These are phyloP conservation scores for Cinclus cinclus DNA, from an alignment of 2,113 vertebrate species.

Conservation along the genomic window DNA sequence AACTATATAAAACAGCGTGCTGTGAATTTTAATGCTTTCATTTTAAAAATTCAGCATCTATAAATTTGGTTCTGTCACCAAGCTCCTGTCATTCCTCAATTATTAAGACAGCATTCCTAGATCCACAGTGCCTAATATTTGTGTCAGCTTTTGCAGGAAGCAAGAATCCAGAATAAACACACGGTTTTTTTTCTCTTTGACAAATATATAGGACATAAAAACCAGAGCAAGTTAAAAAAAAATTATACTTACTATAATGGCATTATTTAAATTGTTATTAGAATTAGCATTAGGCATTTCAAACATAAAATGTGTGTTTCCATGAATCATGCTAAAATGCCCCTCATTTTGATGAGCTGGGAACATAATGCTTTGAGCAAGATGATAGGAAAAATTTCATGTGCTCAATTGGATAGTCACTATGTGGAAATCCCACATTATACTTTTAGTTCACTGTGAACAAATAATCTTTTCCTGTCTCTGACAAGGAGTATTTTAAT, in stretches of 20 bases:
- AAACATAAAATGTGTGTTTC: not conserved
- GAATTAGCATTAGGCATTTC: not conserved
- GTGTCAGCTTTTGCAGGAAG: not conserved
- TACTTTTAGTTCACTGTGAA: not conserved
- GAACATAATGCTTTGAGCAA: not conserved
- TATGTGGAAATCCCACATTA: not conserved
- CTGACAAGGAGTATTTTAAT: not conserved
- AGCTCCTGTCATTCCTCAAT: not conserved
- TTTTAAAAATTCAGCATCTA: not conserved
- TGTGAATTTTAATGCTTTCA: not conserved
- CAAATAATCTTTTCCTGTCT: not conserved
- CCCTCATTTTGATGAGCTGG: not conserved
- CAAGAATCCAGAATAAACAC: not conserved
- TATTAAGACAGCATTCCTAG: not conserved
- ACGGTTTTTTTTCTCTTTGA: not conserved
- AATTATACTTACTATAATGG: not conserved
- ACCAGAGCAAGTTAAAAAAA: not conserved
- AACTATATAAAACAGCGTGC: not conserved
- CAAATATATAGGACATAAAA: not conserved
- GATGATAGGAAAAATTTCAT: not conserved
- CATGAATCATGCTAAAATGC: not conserved
- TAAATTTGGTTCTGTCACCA: not conserved
- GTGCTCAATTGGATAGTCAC: not conserved
- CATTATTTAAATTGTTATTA: not conserved
- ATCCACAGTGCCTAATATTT: not conserved